Percentiles rank a stretch among this genome's conserved stretches.
These are phyloP conservation scores for Fragum sueziense DNA, from an alignment of 2,888 invertebrate genomes.

Conservation along the genomic window DNA sequence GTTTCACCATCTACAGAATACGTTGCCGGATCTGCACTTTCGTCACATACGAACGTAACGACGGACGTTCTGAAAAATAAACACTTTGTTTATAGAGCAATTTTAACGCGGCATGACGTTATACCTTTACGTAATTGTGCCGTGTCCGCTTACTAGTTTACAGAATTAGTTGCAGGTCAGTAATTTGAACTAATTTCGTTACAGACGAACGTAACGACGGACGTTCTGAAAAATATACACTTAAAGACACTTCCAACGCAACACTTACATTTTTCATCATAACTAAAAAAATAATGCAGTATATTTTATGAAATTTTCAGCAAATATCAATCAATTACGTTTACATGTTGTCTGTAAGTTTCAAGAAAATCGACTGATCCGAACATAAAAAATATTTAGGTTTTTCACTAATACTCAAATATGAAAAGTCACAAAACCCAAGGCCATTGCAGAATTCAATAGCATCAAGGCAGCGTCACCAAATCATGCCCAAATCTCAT, in stretches of 20 bases:
- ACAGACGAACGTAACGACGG: constrained; percentile 46
- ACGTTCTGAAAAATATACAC: constrained; percentile 40
- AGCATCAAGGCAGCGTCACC: too few species aligned
- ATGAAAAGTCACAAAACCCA: too few species aligned
- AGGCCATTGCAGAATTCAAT: too few species aligned
- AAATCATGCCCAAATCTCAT: too few species aligned
- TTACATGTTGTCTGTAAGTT: neutral
- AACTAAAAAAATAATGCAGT: neutral
- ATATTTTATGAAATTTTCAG: too few species aligned
- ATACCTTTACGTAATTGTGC: constrained; percentile 22
- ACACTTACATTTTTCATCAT: too few species aligned
- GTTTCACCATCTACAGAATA: neutral
- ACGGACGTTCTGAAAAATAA: neutral
- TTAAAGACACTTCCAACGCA: too few species aligned
- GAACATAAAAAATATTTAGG: neutral
- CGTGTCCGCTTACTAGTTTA: constrained; percentile 23
- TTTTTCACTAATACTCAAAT: too few species aligned
- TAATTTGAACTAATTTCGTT: constrained; percentile 26
- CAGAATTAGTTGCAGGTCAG: constrained; percentile 21
- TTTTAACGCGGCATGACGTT: neutral
- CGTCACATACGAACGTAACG: neutral
- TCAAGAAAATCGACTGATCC: neutral
- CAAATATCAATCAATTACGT: neutral
- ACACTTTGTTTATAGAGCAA: neutral
- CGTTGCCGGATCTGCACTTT: neutral